These are phyloP conservation scores for Felis chaus DNA, from an alignment of 2,113 vertebrate species.

Conservation along the genomic window DNA sequence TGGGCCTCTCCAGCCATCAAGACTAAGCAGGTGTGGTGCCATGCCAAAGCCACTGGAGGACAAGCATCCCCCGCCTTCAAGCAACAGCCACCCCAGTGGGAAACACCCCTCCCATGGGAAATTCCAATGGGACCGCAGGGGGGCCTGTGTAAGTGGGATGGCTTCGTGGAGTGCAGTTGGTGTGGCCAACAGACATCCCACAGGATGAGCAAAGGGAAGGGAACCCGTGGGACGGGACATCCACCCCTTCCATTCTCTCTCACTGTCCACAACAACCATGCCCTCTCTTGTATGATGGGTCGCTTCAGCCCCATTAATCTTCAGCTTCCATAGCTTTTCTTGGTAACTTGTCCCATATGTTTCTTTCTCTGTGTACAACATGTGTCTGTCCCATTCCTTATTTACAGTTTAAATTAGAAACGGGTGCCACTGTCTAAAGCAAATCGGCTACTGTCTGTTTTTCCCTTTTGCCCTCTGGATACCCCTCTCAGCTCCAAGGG, in stretches of 20 bases:
- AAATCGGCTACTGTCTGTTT: not conserved
- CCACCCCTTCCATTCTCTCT: not conserved
- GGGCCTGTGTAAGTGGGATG: not conserved
- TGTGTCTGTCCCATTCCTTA: slow-evolving; percentile 38
- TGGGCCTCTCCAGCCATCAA: not conserved
- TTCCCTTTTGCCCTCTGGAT: not conserved
- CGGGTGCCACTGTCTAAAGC: not conserved
- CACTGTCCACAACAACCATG: not conserved
- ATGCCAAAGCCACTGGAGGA: not conserved
- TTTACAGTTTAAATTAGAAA: slow-evolving; percentile 51
- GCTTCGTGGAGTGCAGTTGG: not conserved
- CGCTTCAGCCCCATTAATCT: not conserved
- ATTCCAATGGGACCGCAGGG: not conserved
- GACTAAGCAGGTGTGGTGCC: not conserved
- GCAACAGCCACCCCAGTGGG: too few species aligned
- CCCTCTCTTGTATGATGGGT: not conserved
- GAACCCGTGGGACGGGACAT: not conserved
- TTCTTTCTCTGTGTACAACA: not conserved
- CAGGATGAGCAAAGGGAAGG: not conserved
- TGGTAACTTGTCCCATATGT: slow-evolving; percentile 26
- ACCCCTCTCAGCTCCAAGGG: not conserved
- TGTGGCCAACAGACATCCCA: not conserved
- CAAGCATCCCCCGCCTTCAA: not conserved
- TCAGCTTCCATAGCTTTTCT: not conserved
- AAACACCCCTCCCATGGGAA: not conserved